These are phyloP conservation scores for Liodrosophila aerea DNA, from an alignment of 2,888 invertebrate species.

Conservation along the genomic window DNA sequence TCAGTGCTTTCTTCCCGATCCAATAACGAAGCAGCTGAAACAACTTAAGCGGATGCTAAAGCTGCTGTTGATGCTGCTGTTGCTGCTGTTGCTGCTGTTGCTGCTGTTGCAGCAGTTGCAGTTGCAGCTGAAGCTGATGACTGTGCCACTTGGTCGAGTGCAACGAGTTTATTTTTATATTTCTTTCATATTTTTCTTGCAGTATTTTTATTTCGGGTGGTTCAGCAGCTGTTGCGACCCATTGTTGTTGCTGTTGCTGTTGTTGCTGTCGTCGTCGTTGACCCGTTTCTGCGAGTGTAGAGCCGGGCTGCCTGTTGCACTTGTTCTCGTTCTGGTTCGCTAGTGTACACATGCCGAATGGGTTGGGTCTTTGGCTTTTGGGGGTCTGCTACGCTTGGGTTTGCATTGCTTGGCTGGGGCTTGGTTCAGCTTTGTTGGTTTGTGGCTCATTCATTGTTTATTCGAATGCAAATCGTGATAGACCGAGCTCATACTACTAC, in stretches of 20 bases:
- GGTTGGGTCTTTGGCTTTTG: slow-evolving; percentile 27
- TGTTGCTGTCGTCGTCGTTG: slow-evolving; percentile 33
- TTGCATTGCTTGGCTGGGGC: slow-evolving; percentile 29
- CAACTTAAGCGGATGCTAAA: slow-evolving; percentile 15
- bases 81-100: background rate
- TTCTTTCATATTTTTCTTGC: slow-evolving; percentile 9
- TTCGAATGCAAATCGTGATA: slow-evolving; percentile 48
- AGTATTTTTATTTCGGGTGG: slow-evolving; percentile 14
- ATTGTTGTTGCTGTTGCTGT: slow-evolving; percentile 20
- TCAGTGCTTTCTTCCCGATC: too few relatives aligned
- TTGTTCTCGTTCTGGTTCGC: slow-evolving; percentile 46
- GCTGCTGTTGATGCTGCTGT: background rate
- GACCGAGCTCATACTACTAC: too few relatives aligned
- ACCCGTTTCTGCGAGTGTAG: slow-evolving; percentile 47
- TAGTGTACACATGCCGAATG: slow-evolving; percentile 27
- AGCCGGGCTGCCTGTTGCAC: slow-evolving; percentile 51
- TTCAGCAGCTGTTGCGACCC: slow-evolving; percentile 32
- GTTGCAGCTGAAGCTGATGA: slow-evolving; percentile 13
- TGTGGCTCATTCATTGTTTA: slow-evolving; percentile 32
- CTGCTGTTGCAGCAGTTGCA: slow-evolving; percentile 11
- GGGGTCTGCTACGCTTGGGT: slow-evolving; percentile 14
- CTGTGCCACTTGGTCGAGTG: slow-evolving; percentile 51
- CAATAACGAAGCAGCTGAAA: slow-evolving; percentile 23
- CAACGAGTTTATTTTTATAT: slow-evolving; percentile 50
- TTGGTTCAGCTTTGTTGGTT: slow-evolving; percentile 21